These are phyloP conservation scores for Panulirus ornatus DNA, from an alignment of 1,140 invertebrate genomes.

Conservation along the genomic window DNA sequence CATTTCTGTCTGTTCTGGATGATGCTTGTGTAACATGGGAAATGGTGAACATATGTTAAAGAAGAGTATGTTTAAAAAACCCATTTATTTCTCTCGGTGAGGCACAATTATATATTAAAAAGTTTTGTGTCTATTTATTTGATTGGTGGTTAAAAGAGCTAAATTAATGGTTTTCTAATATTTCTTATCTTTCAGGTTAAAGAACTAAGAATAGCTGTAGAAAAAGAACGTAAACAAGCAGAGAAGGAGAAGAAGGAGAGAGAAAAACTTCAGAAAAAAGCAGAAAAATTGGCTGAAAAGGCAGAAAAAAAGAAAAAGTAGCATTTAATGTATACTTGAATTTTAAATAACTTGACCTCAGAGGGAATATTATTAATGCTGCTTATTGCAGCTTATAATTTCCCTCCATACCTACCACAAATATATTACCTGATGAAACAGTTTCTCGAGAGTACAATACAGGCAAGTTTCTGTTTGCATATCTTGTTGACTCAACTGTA, in stretches of 20 bases:
- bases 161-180: background rate
- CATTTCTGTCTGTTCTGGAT: background rate
- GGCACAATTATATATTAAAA: too few species aligned
- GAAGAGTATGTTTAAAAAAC: background rate
- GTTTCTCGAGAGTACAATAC: slow-evolving; percentile 20
- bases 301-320: slow-evolving; percentile 64
- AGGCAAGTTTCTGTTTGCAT: slow-evolving; percentile 24
- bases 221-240: slow-evolving; percentile 62
- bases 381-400: background rate
- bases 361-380: background rate
- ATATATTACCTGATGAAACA: slow-evolving; percentile 21
- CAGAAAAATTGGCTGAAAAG: slow-evolving; percentile 64
- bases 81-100: background rate
- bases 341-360: background rate
- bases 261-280: slow-evolving; percentile 63
- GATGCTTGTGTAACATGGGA: too few species aligned
- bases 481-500: slow-evolving; percentile 21
- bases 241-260: slow-evolving; percentile 69
- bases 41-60: background rate
- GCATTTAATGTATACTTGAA: background rate
- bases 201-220: slow-evolving; percentile 55
- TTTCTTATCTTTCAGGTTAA: slow-evolving; percentile 47
- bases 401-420: background rate
- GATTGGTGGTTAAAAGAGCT: too few species aligned
- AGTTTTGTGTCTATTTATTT: too few species aligned